phyloP scores from a whole-genome alignment of 1,140 invertebrate genomes.

The Dryas iulia region DNA sequence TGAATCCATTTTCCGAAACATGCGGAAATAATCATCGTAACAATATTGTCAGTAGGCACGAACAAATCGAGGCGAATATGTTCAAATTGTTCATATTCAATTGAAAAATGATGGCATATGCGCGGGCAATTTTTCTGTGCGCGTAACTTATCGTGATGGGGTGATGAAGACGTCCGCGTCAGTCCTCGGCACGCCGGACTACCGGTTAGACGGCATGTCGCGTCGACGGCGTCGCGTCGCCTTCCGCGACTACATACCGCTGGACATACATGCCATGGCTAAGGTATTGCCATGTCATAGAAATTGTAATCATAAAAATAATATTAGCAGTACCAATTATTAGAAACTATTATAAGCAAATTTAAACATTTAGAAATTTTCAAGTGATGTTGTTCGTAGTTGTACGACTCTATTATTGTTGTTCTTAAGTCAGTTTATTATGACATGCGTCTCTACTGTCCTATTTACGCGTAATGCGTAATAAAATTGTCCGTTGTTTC shows the following conservation, averaged over 20 bases:
- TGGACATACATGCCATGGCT: conserved; percentile 73
- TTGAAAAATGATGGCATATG: conserved; percentile 42
- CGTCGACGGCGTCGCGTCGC: conserved; percentile 69
- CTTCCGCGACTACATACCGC: conserved; percentile 72
- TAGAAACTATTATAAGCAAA: background rate
- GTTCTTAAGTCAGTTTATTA: conserved; percentile 11
- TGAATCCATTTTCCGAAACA: conserved; percentile 10
- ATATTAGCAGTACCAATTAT: background rate
- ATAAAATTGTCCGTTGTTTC: background rate
- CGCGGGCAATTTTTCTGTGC: conserved; percentile 42
- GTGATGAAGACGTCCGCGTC: conserved; percentile 36
- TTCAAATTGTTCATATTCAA: conserved; percentile 23
- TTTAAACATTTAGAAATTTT: background rate
- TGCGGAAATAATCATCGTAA: background rate
- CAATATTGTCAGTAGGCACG: conserved; percentile 4
- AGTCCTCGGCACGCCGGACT: conserved; percentile 55
- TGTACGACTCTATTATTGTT: conserved; percentile 11
- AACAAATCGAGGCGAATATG: conserved; percentile 2
- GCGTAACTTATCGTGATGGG: conserved; percentile 31
- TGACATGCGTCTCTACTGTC: conserved; percentile 4
- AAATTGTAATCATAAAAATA: background rate
- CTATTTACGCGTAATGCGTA: background rate
- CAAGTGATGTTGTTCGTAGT: conserved; percentile 4
- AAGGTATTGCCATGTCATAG: conserved; percentile 50
- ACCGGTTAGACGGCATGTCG: conserved; percentile 57